Conservation (phyloP, 2,113 vertebrate genomes). For the Neodon shergylaensis region DNA sequence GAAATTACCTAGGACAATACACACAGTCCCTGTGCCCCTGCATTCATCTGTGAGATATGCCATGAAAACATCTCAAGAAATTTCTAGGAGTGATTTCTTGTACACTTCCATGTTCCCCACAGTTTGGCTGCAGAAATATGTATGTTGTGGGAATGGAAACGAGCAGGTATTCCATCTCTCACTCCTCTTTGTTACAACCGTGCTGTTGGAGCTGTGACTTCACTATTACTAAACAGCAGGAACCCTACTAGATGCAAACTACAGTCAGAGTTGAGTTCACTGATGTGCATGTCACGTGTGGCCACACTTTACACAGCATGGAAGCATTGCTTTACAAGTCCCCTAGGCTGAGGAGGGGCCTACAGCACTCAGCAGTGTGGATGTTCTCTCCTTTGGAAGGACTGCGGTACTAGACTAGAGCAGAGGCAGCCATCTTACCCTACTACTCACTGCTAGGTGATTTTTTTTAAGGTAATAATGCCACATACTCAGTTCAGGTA, state of each 20-base stretch:
- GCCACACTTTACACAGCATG: background rate
- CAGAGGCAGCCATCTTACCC: no score
- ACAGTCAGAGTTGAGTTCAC: background rate
- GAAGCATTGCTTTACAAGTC: background rate
- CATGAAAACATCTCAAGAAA: constrained; percentile 25
- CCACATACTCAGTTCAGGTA: background rate
- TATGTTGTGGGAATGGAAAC: background rate
- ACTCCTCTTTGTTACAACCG: background rate
- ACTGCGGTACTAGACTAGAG: no score
- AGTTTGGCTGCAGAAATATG: background rate
- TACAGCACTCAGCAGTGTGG: background rate
- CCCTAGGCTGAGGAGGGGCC: background rate
- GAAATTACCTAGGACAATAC: background rate
- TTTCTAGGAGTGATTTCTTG: background rate
- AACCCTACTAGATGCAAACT: background rate
- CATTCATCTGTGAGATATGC: background rate
- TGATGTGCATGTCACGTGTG: background rate
- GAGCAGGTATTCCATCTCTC: background rate
- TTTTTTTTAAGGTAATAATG: background rate
- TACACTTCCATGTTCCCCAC: constrained; percentile 13
- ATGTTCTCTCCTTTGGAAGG: background rate
- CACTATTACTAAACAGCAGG: background rate
- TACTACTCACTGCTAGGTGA: background rate
- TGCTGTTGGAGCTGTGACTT: background rate
- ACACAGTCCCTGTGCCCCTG: background rate